Conservation (phyloP, 2,888 invertebrate species). For the Erebia aethiops region DNA sequence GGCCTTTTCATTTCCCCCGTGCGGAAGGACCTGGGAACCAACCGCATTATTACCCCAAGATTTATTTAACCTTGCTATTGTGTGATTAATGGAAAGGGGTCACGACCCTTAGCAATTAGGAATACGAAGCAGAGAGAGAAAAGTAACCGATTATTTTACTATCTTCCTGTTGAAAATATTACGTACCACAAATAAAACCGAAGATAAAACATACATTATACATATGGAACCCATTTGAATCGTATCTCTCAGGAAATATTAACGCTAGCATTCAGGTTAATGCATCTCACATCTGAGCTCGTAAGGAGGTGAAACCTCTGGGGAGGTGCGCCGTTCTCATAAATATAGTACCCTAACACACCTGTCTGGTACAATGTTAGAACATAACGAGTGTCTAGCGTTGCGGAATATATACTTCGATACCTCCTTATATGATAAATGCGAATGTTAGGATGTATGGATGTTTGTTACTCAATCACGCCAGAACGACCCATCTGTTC, state of each 20-base stretch:
- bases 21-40: too few species aligned
- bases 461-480: too few species aligned
- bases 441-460: too few species aligned
- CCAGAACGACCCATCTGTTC: too few species aligned
- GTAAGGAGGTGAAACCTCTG: neutral
- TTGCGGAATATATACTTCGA: too few species aligned
- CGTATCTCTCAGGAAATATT: constrained; percentile 7
- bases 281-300: constrained; percentile 5
- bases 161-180: neutral
- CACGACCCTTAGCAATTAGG: too few species aligned
- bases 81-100: too few species aligned
- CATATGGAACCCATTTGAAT: neutral
- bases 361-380: neutral
- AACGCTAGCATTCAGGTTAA: constrained; percentile 14
- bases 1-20: too few species aligned
- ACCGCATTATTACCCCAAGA: too few species aligned
- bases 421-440: too few species aligned
- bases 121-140: too few species aligned
- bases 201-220: neutral
- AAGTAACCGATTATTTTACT: neutral
- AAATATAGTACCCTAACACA: neutral
- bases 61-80: too few species aligned
- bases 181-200: neutral
- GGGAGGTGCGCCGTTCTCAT: neutral
- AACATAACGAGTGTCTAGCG: neutral